Evolutionary conservation across 2,113 vertebrate genomes (phyloP), one percentile per base, ranked within the genome.

Genomic region (Psammodynastes pulverulentus): DNA sequence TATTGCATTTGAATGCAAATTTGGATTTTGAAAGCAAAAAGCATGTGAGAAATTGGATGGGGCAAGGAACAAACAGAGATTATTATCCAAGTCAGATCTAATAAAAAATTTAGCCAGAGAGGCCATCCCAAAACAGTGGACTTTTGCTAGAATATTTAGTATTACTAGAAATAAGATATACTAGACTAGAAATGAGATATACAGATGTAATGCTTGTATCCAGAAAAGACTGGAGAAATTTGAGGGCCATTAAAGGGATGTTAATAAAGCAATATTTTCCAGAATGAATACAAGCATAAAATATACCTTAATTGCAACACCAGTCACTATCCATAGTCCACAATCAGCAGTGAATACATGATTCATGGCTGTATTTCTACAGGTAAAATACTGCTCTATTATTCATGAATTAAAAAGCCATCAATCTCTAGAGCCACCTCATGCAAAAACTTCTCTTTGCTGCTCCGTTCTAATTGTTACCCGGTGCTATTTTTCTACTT

Each of bases 371-470:
- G n/a, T 88, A 54, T 39, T 95, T 93, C 91, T 90, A 94, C 62
- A 94, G 89, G 92, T 92, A 96, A 88, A 96, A 95, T 84, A 46
- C 17, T 79, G 93, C 90, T 89, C 51, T 58, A 1, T 92, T 56
- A 85, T 10, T 84, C 91, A 91, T 91, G 72, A 93, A 48, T 89
- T 94, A 62, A 21, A 86, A 87, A 56, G 94, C 34, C 62, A 88
- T 92, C 79, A n/a, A 79, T 95, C 54, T 89, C 15, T 49, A n/a
- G 12, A 43, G 90, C 79, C 34, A 53, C 92, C 88, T 67, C 24
- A 88, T 29, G 29, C 62, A 93, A 94, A 85, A 0, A 0, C 51
- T 51, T n/a, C 9, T 26, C 3, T 92, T 95, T 56, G 54, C 56
- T 5, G 8, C 7, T 39, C 46, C 89, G 58, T 84, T 92, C 45